A percentile compares a stretch with the other conserved stretches of the same genome.
These are phyloP conservation scores for Dipodomys stephensi DNA, from an alignment of 2,113 vertebrate genomes.

Conservation along the genomic window DNA sequence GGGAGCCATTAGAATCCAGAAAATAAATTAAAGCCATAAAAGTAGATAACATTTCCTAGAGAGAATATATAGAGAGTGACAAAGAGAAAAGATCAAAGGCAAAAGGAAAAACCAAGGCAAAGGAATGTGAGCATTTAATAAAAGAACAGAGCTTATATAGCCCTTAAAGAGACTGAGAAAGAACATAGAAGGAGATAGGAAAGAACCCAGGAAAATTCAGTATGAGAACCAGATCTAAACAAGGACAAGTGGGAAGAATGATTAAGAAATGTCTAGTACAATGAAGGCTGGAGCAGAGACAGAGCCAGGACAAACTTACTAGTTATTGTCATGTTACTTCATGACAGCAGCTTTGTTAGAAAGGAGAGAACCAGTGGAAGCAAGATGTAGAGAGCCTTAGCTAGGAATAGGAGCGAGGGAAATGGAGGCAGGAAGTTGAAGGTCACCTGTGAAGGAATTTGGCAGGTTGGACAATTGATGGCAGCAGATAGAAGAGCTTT, in stretches of 20 bases:
- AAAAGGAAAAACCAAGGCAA: background rate
- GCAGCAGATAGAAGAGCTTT: background rate
- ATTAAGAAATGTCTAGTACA: background rate
- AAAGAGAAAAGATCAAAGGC: background rate
- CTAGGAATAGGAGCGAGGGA: background rate
- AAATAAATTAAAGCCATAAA: background rate
- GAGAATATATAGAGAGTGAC: background rate
- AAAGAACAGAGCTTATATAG: background rate
- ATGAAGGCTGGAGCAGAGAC: background rate
- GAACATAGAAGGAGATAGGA: background rate
- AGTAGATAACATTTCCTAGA: background rate
- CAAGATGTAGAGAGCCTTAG: background rate
- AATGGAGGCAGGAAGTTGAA: rapidly evolving
- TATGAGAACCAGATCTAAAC: background rate
- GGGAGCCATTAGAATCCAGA: conserved; percentile 21
- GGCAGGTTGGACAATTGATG: background rate
- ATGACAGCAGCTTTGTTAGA: background rate
- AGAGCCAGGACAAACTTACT: background rate
- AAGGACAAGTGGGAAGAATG: background rate
- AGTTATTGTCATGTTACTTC: background rate
- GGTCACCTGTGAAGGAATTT: background rate
- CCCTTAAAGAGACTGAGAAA: background rate
- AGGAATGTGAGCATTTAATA: background rate
- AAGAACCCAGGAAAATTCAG: background rate
- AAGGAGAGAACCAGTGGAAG: background rate